A percentile compares a stretch with the other conserved stretches of the same genome.
phyloP scores from a whole-genome alignment of 2,113 vertebrate species.

The Lepidothrix coronata region DNA sequence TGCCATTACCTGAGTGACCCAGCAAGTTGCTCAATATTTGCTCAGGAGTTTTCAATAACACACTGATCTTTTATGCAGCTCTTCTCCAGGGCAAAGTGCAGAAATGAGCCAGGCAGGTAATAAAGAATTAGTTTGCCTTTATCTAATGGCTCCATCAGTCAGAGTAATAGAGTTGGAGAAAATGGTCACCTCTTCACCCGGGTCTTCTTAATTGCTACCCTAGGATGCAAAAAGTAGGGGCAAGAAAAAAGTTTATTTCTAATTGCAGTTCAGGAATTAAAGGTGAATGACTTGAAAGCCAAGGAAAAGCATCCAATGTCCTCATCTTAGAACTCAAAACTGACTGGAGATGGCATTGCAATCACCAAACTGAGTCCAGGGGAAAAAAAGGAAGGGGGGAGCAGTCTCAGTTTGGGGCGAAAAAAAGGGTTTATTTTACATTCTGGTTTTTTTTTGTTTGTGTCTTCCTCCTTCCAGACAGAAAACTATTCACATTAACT shows the following conservation, averaged over 20 bases:
- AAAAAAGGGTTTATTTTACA: neutral
- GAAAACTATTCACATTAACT: neutral
- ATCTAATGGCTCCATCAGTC: conserved; percentile 76
- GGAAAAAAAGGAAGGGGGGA: neutral
- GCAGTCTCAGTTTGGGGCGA: neutral
- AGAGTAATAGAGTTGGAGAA: conserved; percentile 74
- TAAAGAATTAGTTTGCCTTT: conserved; percentile 79
- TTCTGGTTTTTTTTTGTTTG: neutral
- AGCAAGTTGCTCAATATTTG: conserved; percentile 77
- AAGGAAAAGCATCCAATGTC: neutral
- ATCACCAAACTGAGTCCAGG: neutral
- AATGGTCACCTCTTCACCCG: conserved; percentile 69
- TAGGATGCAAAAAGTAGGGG: conserved; percentile 53
- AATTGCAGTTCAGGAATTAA: conserved; percentile 70
- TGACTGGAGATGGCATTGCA: neutral
- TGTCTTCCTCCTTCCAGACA: neutral
- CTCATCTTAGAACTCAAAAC: neutral
- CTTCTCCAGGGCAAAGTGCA: conserved; percentile 75
- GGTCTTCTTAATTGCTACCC: conserved; percentile 69
- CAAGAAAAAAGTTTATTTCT: conserved; percentile 59
- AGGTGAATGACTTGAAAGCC: conserved; percentile 48
- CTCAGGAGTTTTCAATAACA: conserved; percentile 78
- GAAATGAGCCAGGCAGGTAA: conserved; percentile 69
- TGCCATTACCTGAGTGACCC: conserved; percentile 41
- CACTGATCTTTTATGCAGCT: conserved; percentile 73